Evolutionary conservation across 2,888 invertebrate species (phyloP), one percentile per base, ranked within the genome.

Genomic region (Cerastis leucographa): DNA sequence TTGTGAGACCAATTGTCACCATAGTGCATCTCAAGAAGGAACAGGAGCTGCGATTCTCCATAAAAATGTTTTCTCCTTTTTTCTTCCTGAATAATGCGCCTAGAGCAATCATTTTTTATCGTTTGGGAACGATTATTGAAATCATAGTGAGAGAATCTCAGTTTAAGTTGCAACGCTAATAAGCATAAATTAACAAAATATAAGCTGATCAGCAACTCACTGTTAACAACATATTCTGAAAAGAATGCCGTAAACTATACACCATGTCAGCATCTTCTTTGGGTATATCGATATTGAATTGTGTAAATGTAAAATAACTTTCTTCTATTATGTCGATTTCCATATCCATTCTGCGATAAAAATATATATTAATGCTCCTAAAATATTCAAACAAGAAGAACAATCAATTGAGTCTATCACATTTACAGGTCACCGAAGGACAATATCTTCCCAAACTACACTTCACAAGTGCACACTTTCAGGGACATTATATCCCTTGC

Each of bases 201-300:
- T 42, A 49, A 64, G 2, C 29, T 44, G 11, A 25, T 9, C 6
- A 40, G 17, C 46, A 69, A 94, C 97, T 94, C 96, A 98, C 98
- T 85, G 97, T 97, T 73, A 97, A 94, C 46, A 98, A 94, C 97
- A 99, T 98, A 89, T 97, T 98, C 81, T 97, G 97, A 90, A 98
- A 99, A 85, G 98, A 97, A 88, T 98, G 98, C 85, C 98, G 97
- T 59, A 99, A 94, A 12, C 98, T 97, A 87, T 98, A 98, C 1
- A 98, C 98, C 92, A 97, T 97, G 75, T 98, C 98, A 25, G 97
- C 97, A 89, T 99, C 99, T 81, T 98, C 98, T 91, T 97, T 97
- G 0, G 98, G 97, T 59, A 98, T 97, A 79, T 97, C 97, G 76
- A 98, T 97, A 74, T 97, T 95, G 89, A 97, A 98, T 85, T 97